These are phyloP conservation scores for Pseudomugil tenellus DNA, from an alignment of 2,797 vertebrate species.

Conservation along the genomic window DNA sequence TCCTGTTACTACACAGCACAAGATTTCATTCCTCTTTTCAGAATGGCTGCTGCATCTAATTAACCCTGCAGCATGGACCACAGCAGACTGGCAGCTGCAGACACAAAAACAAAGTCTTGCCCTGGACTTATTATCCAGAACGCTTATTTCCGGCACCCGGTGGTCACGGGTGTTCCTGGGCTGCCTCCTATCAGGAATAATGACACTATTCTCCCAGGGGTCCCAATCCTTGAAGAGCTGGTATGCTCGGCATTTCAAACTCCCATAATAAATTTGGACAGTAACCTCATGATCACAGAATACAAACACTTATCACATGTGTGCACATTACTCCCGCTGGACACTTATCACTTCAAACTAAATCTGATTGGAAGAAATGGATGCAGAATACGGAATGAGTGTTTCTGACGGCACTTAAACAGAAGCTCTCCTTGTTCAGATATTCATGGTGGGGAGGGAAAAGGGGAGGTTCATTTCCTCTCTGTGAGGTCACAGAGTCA, in stretches of 20 bases:
- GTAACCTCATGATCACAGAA: constrained; percentile 37
- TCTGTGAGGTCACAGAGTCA: constrained; percentile 58
- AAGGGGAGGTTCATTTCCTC: constrained; percentile 63
- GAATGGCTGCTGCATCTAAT: constrained; percentile 53
- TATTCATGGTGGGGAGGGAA: not conserved
- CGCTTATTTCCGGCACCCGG: constrained; percentile 30
- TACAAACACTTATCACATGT: constrained; percentile 64
- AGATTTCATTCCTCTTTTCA: constrained; percentile 36
- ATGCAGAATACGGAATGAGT: constrained; percentile 5
- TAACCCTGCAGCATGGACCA: constrained; percentile 28
- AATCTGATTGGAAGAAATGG: constrained; percentile 30
- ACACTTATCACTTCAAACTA: constrained; percentile 33
- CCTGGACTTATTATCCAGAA: constrained; percentile 45
- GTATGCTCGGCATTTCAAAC: constrained; percentile 72
- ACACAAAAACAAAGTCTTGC: constrained; percentile 56
- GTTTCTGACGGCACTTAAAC: constrained; percentile 30
- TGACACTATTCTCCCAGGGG: constrained; percentile 68
- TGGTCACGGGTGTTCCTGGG: constrained; percentile 50
- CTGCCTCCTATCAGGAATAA: constrained; percentile 62
- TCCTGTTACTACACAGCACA: constrained; percentile 24
- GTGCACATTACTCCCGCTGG: constrained; percentile 27
- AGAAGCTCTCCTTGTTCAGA: constrained; percentile 52
- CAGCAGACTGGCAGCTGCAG: constrained; percentile 9
- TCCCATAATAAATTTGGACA: constrained; percentile 66
- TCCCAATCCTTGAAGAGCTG: constrained; percentile 35